Percentiles rank a stretch among this genome's conserved stretches.
Conservation (phyloP, 2,113 vertebrate species). For the Neomonachus schauinslandi region DNA sequence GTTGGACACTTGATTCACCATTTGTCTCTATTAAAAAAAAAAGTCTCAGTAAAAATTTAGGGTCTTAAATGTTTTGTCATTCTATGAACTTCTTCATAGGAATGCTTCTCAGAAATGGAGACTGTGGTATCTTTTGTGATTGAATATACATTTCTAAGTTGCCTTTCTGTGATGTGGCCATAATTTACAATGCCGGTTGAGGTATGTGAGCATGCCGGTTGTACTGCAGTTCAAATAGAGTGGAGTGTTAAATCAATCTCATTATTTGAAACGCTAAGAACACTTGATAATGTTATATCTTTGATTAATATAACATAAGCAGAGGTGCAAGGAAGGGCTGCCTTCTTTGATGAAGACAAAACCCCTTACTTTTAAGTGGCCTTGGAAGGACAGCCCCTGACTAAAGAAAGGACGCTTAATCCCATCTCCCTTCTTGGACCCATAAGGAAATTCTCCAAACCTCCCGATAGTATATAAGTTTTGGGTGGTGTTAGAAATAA, state of each 20-base stretch:
- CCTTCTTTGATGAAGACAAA: constrained; percentile 15
- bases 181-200: not conserved
- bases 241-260: not conserved
- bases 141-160: not conserved
- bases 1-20: not conserved
- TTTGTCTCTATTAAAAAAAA: not conserved
- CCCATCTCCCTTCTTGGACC: not conserved
- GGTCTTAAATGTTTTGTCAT: not conserved
- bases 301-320: not conserved
- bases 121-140: not conserved
- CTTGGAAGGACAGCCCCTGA: not conserved
- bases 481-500: constrained; percentile 45
- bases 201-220: not conserved
- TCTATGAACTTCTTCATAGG: constrained; percentile 5
- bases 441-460: not conserved
- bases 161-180: not conserved
- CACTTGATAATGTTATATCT: not conserved
- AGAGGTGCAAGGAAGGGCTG: not conserved
- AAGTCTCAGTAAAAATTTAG: not conserved
- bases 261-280: not conserved
- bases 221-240: not conserved
- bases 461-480: not conserved
- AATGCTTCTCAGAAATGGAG: constrained; percentile 19
- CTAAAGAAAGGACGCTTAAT: not conserved
- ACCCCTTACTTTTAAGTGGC: not conserved